Base-by-base conservation (phyloP, 2,888 invertebrate genomes). In the Beris morrisii region DNA sequence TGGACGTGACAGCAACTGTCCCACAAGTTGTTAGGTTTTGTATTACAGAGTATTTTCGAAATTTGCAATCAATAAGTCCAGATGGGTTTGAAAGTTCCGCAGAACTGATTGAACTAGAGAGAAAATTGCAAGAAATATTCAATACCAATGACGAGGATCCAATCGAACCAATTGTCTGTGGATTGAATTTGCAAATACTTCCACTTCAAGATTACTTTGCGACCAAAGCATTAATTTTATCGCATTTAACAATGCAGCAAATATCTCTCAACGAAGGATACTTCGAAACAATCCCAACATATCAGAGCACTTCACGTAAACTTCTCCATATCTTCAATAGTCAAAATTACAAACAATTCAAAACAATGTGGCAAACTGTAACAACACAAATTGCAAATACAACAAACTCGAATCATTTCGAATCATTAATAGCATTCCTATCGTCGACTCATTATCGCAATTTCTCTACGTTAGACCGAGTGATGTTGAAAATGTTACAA, bases 401-500 rank as follows among this genome's bases (percentile, higher is more conserved):
- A 4, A 38, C 70, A 0, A 65, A 32, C 31, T 28, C 55, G 0
- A 54, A 58, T 3, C 69, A 74, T 28, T 74, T 77, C 48, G 53
- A 55, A 43, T 58, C 67, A 2, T 5, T 67, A 0, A 44, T 77
- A 0, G 38, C 75, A 7, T 45, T 66, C 11, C 73, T 73, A 22
- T 69, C 78, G 0, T 66, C 67, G 30, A 71, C 71, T 9, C 73
- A 75, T 63, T 79, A 77, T 59, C 75, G 74, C 59, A 71, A 73
- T 38, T 67, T 79, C 31, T 75, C 77, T 2, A 75, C 75, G 3
- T 75, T 75, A 67, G 71, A 71, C 4, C 73, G 75, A 1, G 69
- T 73, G 0, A 64, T 75, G 11, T 65, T 61, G 2, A 73, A 70
- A 66, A 66, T 70, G 0, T 9, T 64, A 4, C 68, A 72, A 57